These are phyloP conservation scores for Phorcus lineatus DNA, from an alignment of 2,888 invertebrate species.

Conservation along the genomic window DNA sequence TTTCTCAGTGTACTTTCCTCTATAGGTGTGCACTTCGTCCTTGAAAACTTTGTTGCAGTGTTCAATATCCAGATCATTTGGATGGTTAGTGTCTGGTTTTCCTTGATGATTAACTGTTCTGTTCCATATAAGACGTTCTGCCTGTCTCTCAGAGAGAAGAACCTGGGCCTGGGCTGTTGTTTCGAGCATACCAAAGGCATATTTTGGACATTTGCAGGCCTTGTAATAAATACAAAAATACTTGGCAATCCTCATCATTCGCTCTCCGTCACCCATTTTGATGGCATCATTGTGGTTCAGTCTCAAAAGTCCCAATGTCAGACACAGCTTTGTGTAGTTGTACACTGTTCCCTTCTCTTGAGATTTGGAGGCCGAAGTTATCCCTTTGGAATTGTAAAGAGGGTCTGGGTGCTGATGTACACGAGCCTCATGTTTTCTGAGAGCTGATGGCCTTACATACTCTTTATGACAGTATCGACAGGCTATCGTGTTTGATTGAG, in stretches of 20 bases:
- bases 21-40: slow-evolving; percentile 35
- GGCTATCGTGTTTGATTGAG: too few relatives aligned
- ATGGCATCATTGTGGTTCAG: slow-evolving; percentile 38
- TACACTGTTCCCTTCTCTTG: too few relatives aligned
- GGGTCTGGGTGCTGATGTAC: too few relatives aligned
- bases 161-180: slow-evolving; percentile 34
- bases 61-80: slow-evolving; percentile 44
- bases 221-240: slow-evolving; percentile 30
- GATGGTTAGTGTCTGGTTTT: slow-evolving; percentile 34
- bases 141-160: slow-evolving; percentile 31
- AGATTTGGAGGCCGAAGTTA: too few relatives aligned
- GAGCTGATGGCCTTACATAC: too few relatives aligned
- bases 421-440: too few relatives aligned
- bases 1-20: slow-evolving; percentile 39
- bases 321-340: slow-evolving; percentile 25
- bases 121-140: slow-evolving; percentile 36
- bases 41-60: slow-evolving; percentile 41
- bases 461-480: too few relatives aligned
- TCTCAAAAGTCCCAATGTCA: slow-evolving; percentile 27
- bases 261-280: slow-evolving; percentile 35
- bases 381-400: too few relatives aligned
- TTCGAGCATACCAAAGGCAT: slow-evolving; percentile 40
- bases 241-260: slow-evolving; percentile 33
- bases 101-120: slow-evolving; percentile 39
- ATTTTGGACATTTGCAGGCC: slow-evolving; percentile 33